Base-by-base conservation (phyloP, 1,140 invertebrate genomes). In the Rhagoletis pomonella region DNA sequence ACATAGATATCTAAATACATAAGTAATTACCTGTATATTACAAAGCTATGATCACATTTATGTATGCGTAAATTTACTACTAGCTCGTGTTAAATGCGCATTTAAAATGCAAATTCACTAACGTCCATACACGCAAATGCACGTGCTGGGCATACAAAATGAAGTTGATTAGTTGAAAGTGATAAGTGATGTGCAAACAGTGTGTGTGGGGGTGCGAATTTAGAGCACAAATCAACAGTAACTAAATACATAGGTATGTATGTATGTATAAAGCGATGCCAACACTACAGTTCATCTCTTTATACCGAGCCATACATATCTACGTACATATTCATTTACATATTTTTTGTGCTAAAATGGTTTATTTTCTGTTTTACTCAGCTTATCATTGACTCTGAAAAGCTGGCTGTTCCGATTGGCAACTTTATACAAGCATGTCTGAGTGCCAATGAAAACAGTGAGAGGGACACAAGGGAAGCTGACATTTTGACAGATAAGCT, bases 121-220 rank as follows among this genome's bases (percentile, higher is more conserved):
- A 62, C 17, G 17, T 14, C 60, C 17, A 62, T 14, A 62, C 60
- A 62, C 60, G 17, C 60, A 5, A 14, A 39, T 42, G 67, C 67
- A 73, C 67, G 67, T 73, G 67, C 44, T 44, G 67, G 67, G 10
- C 67, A 73, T 47, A 44, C 67, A 73, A 73, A 2, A 73, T 44
- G 42, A 29, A 12, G 67, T 73, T 73, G 67, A 73, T 73, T 73
- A 73, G 67, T 73, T 73, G 42, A 47, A 73, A 73, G 67, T 47
- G 67, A 73, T 73, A 73, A 73, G 67, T 73, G 67, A 44, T 73
- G 67, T 73, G 67, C 42, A 73, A 73, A 73, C 67, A 73, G 4
- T 47, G 67, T 73, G 60, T 62, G 17, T 17, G n/a, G 62, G 60
- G 39, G 3, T 47, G 67, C 14, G 12, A 73, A 47, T n/a, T 44